Conservation (phyloP, 1,140 invertebrate species). For the Apolygus lucorum region DNA sequence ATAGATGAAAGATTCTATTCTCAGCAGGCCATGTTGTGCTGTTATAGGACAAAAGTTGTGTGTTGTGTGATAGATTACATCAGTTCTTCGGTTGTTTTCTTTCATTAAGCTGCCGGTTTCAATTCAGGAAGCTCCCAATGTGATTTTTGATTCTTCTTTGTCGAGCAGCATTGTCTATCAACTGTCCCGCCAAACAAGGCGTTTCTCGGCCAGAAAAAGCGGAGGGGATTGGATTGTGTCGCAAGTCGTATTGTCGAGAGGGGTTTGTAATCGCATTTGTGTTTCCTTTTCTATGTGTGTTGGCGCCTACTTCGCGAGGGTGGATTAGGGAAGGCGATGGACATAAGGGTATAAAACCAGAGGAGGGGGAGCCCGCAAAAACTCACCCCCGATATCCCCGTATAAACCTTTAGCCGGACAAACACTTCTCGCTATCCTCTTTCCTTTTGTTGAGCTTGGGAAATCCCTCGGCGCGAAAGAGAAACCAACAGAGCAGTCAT, state of each 20-base stretch:
- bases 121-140: too few species aligned
- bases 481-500: background rate
- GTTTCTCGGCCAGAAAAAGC: too few species aligned
- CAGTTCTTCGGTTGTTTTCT: too few species aligned
- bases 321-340: background rate
- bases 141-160: too few species aligned
- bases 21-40: too few species aligned
- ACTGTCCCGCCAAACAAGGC: too few species aligned
- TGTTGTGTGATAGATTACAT: too few species aligned
- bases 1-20: too few species aligned
- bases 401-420: background rate
- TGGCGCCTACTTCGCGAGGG: background rate
- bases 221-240: background rate
- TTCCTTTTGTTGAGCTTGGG: background rate
- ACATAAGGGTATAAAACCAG: background rate
- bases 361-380: background rate
- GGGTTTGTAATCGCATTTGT: background rate
- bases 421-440: background rate
- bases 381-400: background rate
- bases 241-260: background rate
- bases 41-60: too few species aligned
- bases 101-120: too few species aligned
- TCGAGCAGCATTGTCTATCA: too few species aligned
- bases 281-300: background rate
- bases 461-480: background rate